Evolutionary conservation across 2,888 invertebrate species (phyloP).

Genomic region (Lasius fuliginosus): DNA sequence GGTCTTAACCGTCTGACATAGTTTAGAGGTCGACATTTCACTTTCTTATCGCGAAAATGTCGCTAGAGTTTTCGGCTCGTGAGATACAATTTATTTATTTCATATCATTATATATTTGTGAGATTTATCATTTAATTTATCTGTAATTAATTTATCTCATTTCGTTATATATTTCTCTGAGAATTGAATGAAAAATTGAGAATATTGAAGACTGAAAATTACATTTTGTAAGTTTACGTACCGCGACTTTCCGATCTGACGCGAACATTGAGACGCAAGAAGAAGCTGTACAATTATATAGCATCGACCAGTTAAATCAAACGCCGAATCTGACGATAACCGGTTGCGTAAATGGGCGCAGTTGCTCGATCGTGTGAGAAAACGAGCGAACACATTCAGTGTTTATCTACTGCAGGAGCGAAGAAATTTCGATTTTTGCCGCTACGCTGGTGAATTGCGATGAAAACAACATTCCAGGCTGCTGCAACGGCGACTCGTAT

Average conservation of each 20-base stretch:
- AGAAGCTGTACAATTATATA: not conserved
- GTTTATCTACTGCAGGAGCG: constrained; percentile 41
- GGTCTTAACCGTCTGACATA: constrained; percentile 37
- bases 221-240: not conserved
- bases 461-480: constrained; percentile 49
- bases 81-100: not conserved
- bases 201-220: not conserved
- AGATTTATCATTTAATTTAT: not conserved
- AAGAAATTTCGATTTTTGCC: constrained; percentile 54
- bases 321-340: not conserved
- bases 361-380: not conserved
- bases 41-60: constrained; percentile 30
- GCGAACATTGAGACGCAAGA: too few relatives aligned
- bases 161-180: not conserved
- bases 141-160: not conserved
- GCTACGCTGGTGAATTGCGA: constrained; percentile 28
- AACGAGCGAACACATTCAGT: constrained; percentile 22
- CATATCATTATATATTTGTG: not conserved
- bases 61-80: not conserved
- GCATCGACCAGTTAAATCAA: not conserved
- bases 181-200: not conserved
- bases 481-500: constrained; percentile 42
- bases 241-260: not conserved
- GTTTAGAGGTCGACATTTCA: constrained; percentile 40
- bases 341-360: constrained; percentile 11